Evolutionary conservation across 2,797 vertebrate species (phyloP).

Genomic region (Columba guinea): DNA sequence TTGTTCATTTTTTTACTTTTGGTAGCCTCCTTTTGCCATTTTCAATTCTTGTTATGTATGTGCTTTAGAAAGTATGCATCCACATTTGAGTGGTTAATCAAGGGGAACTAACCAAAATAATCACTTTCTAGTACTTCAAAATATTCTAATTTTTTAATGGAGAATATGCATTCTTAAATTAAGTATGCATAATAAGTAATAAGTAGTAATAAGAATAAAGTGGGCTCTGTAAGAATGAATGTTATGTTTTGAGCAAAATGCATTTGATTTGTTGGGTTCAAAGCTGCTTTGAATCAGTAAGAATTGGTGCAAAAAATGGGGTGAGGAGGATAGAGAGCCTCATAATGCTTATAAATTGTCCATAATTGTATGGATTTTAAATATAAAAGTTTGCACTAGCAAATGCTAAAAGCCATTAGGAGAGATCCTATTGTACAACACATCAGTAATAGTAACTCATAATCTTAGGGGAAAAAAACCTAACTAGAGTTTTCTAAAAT

Average conservation of each 20-base stretch:
- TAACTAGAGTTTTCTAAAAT: slow-evolving; percentile 91
- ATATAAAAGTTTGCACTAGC: slow-evolving; percentile 84
- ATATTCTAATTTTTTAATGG: slow-evolving; percentile 87
- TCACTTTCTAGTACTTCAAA: slow-evolving; percentile 78
- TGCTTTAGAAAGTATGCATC: slow-evolving; percentile 66
- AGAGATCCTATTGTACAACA: slow-evolving; percentile 78
- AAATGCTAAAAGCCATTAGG: slow-evolving; percentile 98
- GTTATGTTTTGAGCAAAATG: slow-evolving; percentile 80
- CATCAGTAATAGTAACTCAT: slow-evolving; percentile 81
- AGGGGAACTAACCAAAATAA: slow-evolving; percentile 78
- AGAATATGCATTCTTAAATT: slow-evolving; percentile 85
- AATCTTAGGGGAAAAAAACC: slow-evolving; percentile 77
- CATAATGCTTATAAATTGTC: slow-evolving; percentile 92
- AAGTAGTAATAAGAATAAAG: slow-evolving; percentile 84
- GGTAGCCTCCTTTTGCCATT: slow-evolving; percentile 26
- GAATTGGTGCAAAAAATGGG: slow-evolving; percentile 68
- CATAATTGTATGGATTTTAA: slow-evolving; percentile 90
- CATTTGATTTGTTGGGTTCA: slow-evolving; percentile 75
- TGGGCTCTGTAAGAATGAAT: slow-evolving; percentile 77
- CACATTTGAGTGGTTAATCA: slow-evolving; percentile 76
- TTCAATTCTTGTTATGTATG: slow-evolving; percentile 43
- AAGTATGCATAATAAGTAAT: slow-evolving; percentile 84
- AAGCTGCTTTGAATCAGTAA: slow-evolving; percentile 76
- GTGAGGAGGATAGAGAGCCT: slow-evolving; percentile 79
- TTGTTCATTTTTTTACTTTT: neutral